Conservation (phyloP, 1,140 invertebrate species). For the Papilio polyxenes region DNA sequence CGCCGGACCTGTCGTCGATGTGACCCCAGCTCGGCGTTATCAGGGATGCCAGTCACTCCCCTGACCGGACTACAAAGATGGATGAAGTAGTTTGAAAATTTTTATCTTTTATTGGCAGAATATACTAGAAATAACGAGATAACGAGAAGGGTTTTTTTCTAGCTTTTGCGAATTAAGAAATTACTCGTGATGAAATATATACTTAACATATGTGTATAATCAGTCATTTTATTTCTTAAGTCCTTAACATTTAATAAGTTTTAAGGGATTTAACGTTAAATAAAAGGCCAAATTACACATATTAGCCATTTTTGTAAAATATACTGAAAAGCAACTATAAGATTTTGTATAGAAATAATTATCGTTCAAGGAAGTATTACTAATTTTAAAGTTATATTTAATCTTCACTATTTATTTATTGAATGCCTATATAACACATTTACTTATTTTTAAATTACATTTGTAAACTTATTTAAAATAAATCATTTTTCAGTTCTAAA, state of each 20-base stretch:
- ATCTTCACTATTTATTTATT: background rate
- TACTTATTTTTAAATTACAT: background rate
- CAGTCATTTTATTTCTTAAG: background rate
- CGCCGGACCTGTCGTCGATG: slow-evolving; percentile 64
- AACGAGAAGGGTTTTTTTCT: background rate
- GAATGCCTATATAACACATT: no score
- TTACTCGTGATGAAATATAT: background rate
- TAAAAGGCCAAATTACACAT: no score
- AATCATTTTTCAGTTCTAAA: slow-evolving; percentile 45
- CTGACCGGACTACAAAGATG: slow-evolving; percentile 44
- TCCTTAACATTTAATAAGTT: background rate
- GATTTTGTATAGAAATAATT: no score
- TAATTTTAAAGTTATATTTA: no score
- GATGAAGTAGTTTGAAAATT: background rate
- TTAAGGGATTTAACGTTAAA: background rate
- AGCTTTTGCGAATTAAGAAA: background rate
- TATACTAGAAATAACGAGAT: background rate
- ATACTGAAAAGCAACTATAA: no score
- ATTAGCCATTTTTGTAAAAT: no score
- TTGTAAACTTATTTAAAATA: background rate
- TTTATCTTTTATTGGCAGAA: background rate
- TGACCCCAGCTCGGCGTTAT: slow-evolving; percentile 72
- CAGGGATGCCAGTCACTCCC: slow-evolving; percentile 66
- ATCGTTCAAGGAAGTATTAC: no score
- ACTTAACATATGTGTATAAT: no score